Evolutionary conservation across 2,797 vertebrate genomes (phyloP).

Genomic region (Orientallactaga sibirica): DNA sequence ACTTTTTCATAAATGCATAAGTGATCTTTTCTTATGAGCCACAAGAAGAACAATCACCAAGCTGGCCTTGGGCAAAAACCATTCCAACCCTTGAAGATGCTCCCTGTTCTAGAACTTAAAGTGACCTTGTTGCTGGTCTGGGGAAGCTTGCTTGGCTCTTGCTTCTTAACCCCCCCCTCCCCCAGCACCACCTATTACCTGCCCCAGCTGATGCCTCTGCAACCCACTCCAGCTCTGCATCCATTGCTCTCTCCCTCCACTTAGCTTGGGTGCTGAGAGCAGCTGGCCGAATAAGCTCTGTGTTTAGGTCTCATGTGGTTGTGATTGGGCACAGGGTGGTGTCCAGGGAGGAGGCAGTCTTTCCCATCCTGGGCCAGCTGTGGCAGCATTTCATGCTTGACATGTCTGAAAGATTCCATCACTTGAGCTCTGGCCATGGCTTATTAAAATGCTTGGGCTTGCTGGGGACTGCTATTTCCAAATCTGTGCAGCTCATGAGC

Average conservation of each 20-base stretch:
- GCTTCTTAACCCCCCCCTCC: neutral
- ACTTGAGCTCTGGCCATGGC: neutral
- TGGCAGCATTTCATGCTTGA: neutral
- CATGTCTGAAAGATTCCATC: neutral
- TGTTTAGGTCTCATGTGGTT: neutral
- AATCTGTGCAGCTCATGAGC: neutral
- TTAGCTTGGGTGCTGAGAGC: neutral
- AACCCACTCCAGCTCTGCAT: neutral
- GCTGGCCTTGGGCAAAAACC: constrained; percentile 41
- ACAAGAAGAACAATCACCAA: constrained; percentile 40
- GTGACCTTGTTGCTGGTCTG: neutral
- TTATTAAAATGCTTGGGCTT: constrained; percentile 52
- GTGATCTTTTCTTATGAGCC: constrained; percentile 28
- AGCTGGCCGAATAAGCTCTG: neutral
- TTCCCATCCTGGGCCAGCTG: neutral
- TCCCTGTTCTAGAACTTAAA: neutral
- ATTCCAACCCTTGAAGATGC: neutral
- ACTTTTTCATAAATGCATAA: neutral
- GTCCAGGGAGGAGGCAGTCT: constrained; percentile 2
- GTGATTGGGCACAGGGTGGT: constrained; percentile 5
- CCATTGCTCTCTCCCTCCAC: too few relatives aligned
- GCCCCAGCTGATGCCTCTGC: neutral
- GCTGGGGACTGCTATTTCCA: neutral
- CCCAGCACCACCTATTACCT: too few relatives aligned
- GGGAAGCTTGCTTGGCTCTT: neutral